Evolutionary conservation across 2,797 vertebrate species (phyloP), one percentile per base, ranked within the genome.

Genomic region (Cynodonichthys magdalenae): DNA sequence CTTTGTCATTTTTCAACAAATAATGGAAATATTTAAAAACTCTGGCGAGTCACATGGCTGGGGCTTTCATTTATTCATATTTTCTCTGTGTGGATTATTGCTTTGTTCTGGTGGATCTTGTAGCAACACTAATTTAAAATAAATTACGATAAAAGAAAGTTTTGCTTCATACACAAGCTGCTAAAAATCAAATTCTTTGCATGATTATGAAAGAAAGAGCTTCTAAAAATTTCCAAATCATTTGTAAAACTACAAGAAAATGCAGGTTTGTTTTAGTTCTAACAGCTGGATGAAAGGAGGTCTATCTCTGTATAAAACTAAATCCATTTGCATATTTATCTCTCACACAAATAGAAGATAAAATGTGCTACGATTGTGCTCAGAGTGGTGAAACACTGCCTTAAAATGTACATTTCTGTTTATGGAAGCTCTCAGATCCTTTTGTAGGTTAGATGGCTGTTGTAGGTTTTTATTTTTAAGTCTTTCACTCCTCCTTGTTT

Each of bases 401-500:
- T 47, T 5, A 53, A 17, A 46, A 46, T 19, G 17, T 15, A 36
- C 27, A 9, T 53, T 48, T 55, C 42, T 15, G 19, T 47, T 20
- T 19, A 1, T 15, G 19, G 46, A 17, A 11, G 36, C 27, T 41
- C 20, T 15, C 29, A 20, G 42, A n/a, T 8, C n/a, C 2, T 51
- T 24, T 10, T 6, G 9, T 17, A 17, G 58, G 50, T 28, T 53
- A 53, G 15, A 6, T 31, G 11, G 24, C 52, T 19, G 28, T 29
- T 31, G 5, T 31, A 29, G 29, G 29, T 28, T 20, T 61, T 46
- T 51, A 39, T 52, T 61, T 34, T 45, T 29, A 42, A 11, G 27
- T 34, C n/a, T 36, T 39, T 66, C 59, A 1, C 62, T 53, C 47
- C 15, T 56, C 57, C 29, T 59, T 45, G 47, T 53, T 20, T 59